Base-by-base conservation (phyloP, 30 jellyfish, hydroid and myxozoan genomes). In the Pelagia noctiluca region DNA sequence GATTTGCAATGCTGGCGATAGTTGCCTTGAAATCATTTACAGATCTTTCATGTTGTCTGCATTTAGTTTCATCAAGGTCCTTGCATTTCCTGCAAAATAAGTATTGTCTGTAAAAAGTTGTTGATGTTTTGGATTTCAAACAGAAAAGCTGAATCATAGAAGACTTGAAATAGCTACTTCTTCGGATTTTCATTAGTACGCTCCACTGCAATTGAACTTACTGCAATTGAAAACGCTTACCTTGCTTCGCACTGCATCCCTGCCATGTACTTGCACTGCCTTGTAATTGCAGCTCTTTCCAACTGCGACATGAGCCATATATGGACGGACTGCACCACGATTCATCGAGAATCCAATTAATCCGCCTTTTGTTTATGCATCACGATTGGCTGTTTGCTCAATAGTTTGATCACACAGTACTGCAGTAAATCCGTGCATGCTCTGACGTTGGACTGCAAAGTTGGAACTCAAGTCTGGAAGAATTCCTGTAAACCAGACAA, bases 211-310 rank as follows among this genome's bases (percentile, higher is more conserved):
- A 42, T 42, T 5, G 12, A 42, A 42, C 57, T 16, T 42, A 42
- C 8, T 42, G 57, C 16, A 8, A 42, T 8, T 52, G 68, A 52
- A 52, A 52, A 52, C 28, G 21, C 26, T 52, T 52, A 52, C 68
- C 28, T 52, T 52, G 68, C 12, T 52, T 3, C 26, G 26, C 68
- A 3, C 28, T 52, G 68, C 26, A 52, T 52, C 25, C 68, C 68
- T 52, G 68, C 68, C 68, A 52, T 52, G 25, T 52, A 3, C 68
- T 52, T n/a, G 68, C 68, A 52, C 25, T 52, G 68, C 25, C 68
- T 52, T n/a, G 68, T 52, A 2, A 52, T 52, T 52, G 68, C 68
- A 52, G 68, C 68, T n/a, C 68, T 52, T n/a, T 52, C 68, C 25
- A n/a, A n/a, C 68, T 8, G 68, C 22, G 68, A 52, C 68, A 52